Conservation (phyloP, 2,797 vertebrate genomes). For the Psittacula echo region DNA sequence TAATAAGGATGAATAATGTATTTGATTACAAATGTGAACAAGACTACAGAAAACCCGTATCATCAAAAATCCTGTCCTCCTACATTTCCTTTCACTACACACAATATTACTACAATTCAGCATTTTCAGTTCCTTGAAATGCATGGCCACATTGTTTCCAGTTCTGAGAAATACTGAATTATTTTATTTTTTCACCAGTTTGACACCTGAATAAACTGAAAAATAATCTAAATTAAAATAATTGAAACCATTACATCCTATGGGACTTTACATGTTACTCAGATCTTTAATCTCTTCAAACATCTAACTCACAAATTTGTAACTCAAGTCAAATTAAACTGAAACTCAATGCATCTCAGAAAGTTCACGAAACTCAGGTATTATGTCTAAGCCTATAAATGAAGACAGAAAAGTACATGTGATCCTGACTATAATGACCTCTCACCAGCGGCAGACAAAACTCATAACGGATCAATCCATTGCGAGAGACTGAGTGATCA, state of each 20-base stretch:
- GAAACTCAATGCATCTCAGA: background rate
- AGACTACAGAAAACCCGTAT: background rate
- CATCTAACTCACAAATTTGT: background rate
- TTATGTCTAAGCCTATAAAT: background rate
- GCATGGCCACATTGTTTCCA: background rate
- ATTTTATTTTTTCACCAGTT: background rate
- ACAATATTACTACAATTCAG: background rate
- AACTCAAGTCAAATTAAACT: background rate
- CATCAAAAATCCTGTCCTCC: background rate
- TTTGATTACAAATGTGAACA: background rate
- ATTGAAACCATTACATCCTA: background rate
- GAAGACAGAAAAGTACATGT: background rate
- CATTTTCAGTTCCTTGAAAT: background rate
- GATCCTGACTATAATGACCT: background rate
- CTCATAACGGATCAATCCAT: background rate
- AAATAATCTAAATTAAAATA: background rate
- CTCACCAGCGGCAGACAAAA: background rate
- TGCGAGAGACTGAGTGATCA: background rate
- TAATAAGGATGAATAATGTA: background rate
- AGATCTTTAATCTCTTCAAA: background rate
- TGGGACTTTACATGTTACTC: background rate
- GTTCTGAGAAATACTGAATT: background rate
- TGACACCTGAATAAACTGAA: background rate
- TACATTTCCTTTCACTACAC: background rate
- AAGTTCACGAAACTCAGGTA: background rate